Evolutionary conservation across 2,888 invertebrate genomes (phyloP).

Genomic region (Lucinisca nassula): DNA sequence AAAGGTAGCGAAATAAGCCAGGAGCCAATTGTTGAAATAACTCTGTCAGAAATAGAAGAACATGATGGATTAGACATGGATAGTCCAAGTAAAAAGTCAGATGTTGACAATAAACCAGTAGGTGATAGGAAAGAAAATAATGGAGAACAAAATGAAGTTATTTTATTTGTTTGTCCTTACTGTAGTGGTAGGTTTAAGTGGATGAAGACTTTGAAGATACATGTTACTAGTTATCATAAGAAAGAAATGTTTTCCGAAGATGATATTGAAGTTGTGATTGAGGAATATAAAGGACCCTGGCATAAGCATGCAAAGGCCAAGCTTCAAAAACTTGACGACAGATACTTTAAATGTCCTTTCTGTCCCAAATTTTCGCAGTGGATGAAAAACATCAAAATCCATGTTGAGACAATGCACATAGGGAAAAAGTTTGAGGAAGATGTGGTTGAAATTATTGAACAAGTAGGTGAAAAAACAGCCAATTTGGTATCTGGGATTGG

Average conservation of each 20-base stretch:
- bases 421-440: not conserved
- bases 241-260: not conserved
- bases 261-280: not conserved
- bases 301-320: not conserved
- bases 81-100: too few relatives aligned
- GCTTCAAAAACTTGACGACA: not conserved
- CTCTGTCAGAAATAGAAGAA: too few relatives aligned
- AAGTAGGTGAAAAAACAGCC: not conserved
- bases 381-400: not conserved
- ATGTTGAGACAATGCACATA: not conserved
- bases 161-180: not conserved
- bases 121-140: not conserved
- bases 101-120: too few relatives aligned
- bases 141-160: not conserved
- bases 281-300: not conserved
- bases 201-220: not conserved
- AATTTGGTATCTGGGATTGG: not conserved
- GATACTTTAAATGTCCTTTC: not conserved
- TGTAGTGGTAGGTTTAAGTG: not conserved
- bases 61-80: too few relatives aligned
- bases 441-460: not conserved
- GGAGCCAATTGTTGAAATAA: too few relatives aligned
- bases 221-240: not conserved
- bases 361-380: not conserved
- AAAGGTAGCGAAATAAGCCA: too few relatives aligned